A percentile compares a stretch with the other conserved stretches of the same genome.
These are phyloP conservation scores for Linnaemya tessellans DNA, from an alignment of 2,888 invertebrate genomes.

Conservation along the genomic window DNA sequence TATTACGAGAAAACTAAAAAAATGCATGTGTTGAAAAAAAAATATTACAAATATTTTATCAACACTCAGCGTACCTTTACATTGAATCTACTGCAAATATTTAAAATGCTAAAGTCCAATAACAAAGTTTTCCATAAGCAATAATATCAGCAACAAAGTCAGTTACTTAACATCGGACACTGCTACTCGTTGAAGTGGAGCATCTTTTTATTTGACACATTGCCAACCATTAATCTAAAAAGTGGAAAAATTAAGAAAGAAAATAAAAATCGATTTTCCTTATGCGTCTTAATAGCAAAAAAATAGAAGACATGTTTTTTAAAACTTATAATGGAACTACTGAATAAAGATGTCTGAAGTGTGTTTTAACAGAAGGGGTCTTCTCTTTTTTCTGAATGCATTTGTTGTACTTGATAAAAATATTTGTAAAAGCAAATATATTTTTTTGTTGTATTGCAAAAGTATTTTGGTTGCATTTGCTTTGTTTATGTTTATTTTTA, in stretches of 20 bases:
- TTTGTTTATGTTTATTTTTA: background rate
- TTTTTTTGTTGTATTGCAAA: background rate
- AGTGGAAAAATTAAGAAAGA: constrained; percentile 30
- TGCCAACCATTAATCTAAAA: constrained; percentile 49
- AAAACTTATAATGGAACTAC: constrained; percentile 27
- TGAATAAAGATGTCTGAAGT: constrained; percentile 20
- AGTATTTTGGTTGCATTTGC: too few relatives aligned
- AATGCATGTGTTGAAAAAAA: background rate
- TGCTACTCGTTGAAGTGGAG: constrained; percentile 12
- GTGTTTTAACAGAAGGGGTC: background rate
- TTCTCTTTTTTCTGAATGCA: background rate
- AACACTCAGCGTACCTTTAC: constrained; percentile 15
- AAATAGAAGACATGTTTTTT: constrained; percentile 11
- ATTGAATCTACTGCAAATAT: constrained; percentile 13
- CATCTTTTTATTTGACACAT: constrained; percentile 34
- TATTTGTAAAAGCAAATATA: constrained; percentile 36
- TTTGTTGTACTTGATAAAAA: background rate
- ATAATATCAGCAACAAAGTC: constrained; percentile 19
- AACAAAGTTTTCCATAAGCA: constrained; percentile 28
- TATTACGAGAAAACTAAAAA: constrained; percentile 36
- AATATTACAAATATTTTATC: constrained; percentile 22
- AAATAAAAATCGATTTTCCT: constrained; percentile 47
- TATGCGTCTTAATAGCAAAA: constrained; percentile 6
- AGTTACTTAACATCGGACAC: background rate
- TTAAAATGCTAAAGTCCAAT: constrained; percentile 15